phyloP scores from a whole-genome alignment of 2,888 invertebrate species.

The Antheraea yamamai region DNA sequence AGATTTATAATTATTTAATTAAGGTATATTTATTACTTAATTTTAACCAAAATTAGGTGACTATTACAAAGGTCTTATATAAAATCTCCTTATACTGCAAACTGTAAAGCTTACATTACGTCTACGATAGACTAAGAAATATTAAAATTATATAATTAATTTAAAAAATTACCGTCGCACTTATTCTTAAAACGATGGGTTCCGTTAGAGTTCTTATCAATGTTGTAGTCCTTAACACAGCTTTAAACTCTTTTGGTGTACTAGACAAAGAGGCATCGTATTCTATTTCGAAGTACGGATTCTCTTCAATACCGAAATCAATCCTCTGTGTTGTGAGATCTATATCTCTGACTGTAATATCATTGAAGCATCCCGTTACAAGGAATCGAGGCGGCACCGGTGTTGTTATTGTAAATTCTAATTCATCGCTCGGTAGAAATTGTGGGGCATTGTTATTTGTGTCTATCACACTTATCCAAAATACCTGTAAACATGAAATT shows the following conservation, averaged over 20 bases:
- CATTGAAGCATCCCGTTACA: slow-evolving; percentile 66
- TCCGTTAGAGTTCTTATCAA: slow-evolving; percentile 64
- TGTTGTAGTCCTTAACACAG: slow-evolving; percentile 53
- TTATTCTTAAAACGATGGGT: slow-evolving; percentile 55
- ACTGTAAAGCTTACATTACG: background rate
- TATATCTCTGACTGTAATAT: slow-evolving; percentile 72
- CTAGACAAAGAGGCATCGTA: slow-evolving; percentile 46
- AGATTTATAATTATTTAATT: background rate
- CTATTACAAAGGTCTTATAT: background rate
- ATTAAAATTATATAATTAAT: background rate
- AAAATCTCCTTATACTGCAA: too few species aligned
- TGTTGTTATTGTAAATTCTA: slow-evolving; percentile 66
- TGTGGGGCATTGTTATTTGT: slow-evolving; percentile 76
- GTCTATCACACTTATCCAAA: slow-evolving; percentile 63
- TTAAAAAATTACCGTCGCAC: slow-evolving; percentile 59
- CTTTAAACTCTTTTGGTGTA: slow-evolving; percentile 60
- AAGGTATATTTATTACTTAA: background rate
- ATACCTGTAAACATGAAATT: slow-evolving; percentile 55
- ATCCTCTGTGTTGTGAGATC: slow-evolving; percentile 77
- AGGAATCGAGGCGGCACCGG: slow-evolving; percentile 71
- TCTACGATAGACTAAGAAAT: background rate
- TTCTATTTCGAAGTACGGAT: slow-evolving; percentile 61
- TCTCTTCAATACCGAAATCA: slow-evolving; percentile 60
- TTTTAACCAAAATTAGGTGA: background rate
- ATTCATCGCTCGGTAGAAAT: slow-evolving; percentile 53